Evolutionary conservation across 2,888 invertebrate species (phyloP), one percentile per base, ranked within the genome.

Genomic region (Meteorus cinctellus): DNA sequence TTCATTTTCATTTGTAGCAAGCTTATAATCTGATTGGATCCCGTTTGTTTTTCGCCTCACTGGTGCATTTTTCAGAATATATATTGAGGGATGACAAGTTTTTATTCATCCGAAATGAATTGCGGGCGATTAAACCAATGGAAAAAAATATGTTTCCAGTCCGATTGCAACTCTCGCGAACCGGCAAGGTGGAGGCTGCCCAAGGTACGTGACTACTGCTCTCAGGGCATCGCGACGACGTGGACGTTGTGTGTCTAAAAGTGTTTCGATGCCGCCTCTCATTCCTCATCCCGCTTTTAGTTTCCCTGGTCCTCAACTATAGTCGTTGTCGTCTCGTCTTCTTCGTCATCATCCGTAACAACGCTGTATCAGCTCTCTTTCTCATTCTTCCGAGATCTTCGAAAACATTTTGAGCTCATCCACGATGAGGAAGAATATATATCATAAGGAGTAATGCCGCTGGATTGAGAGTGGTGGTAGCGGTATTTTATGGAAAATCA

Each of bases 111-210:
- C 16, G n/a, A 63, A 48, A 59, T 41, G 24, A 55, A 2, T 36
- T 14, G 4, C 24, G 65, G 34, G 41, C 2, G 14, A 34, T 24
- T 55, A 66, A 70, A 19, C 27, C 27, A 62, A 74, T 45, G 45
- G 55, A 70, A 27, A 16, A 55, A 62, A 27, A 68, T 36, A 27
- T 41, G 74, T 51, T 29, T 80, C 62, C 66, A 74, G 76, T 69
- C 74, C 75, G 81, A 77, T 81, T 75, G 76, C 76, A 69, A 79
- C 82, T 81, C 80, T 82, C 82, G 82, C 84, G 84, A 86, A 84
- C 85, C 87, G 86, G 87, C 87, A 88, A 88, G 87, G 87, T 87
- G 86, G 88, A 89, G 84, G 88, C 88, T 88, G 86, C 84, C 79
- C 84, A 87, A 88, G 86, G 87, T 88, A 86, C 87, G 85, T 87